Percentiles rank a stretch among this genome's conserved stretches.
These are phyloP conservation scores for Epinotia nisella DNA, from an alignment of 2,888 invertebrate species.

Conservation along the genomic window DNA sequence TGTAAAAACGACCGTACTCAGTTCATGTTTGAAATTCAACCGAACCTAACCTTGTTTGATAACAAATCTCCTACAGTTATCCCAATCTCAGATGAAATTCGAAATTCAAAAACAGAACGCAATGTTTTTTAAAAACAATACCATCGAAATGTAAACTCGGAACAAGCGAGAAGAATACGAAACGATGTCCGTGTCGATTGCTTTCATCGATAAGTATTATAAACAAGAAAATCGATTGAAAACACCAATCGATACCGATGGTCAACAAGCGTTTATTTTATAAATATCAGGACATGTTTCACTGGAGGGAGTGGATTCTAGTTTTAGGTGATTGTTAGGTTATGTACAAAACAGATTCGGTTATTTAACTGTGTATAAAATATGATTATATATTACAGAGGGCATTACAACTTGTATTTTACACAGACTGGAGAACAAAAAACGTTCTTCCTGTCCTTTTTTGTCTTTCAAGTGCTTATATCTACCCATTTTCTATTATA, in stretches of 20 bases:
- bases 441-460: too few relatives aligned
- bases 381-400: too few relatives aligned
- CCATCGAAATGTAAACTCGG: conserved; percentile 67
- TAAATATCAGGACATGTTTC: conserved; percentile 54
- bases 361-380: background rate
- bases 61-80: conserved; percentile 15
- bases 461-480: too few relatives aligned
- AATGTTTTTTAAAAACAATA: conserved; percentile 73
- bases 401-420: too few relatives aligned
- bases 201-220: conserved; percentile 63
- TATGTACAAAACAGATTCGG: conserved; percentile 7
- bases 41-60: background rate
- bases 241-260: conserved; percentile 59
- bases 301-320: conserved; percentile 10
- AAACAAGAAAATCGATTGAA: conserved; percentile 75
- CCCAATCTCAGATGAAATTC: conserved; percentile 28
- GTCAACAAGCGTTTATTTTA: conserved; percentile 56
- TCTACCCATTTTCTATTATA: too few relatives aligned
- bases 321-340: conserved; percentile 2
- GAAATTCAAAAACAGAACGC: conserved; percentile 47
- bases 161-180: conserved; percentile 60
- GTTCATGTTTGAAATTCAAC: background rate
- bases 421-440: too few relatives aligned
- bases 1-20: background rate
- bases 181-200: conserved; percentile 53